Percentiles rank a stretch among this genome's conserved stretches.
Evolutionary conservation across 2,113 vertebrate species (phyloP).

Genomic region (Tupaia tana): DNA sequence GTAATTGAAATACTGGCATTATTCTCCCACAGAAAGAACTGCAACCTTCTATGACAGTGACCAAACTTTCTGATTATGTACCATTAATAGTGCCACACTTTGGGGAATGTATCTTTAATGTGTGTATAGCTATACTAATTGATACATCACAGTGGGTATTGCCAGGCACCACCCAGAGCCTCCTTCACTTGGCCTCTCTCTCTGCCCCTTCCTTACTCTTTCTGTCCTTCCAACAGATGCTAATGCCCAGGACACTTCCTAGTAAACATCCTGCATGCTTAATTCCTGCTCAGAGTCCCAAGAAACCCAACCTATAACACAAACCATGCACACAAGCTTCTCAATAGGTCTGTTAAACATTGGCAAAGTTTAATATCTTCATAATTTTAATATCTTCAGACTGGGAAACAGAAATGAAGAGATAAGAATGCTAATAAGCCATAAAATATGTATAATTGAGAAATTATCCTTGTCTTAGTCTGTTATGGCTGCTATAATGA

Average conservation of each 20-base stretch:
- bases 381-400: neutral
- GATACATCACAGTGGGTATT: accelerated
- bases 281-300: neutral
- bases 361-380: neutral
- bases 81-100: neutral
- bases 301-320: neutral
- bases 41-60: neutral
- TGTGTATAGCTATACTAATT: no score
- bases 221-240: neutral
- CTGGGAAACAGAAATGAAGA: neutral
- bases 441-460: neutral
- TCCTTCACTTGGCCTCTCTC: neutral
- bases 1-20: neutral
- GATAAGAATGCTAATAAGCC: neutral
- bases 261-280: neutral
- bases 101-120: neutral
- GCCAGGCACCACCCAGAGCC: accelerated
- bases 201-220: neutral
- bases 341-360: neutral
- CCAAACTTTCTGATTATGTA: neutral
- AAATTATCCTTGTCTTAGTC: neutral
- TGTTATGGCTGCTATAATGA: neutral
- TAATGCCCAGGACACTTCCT: neutral
- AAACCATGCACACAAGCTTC: neutral
- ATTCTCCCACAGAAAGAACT: neutral